Evolutionary conservation across 2,888 invertebrate genomes (phyloP).

Genomic region (Cheiracanthium punctorium): DNA sequence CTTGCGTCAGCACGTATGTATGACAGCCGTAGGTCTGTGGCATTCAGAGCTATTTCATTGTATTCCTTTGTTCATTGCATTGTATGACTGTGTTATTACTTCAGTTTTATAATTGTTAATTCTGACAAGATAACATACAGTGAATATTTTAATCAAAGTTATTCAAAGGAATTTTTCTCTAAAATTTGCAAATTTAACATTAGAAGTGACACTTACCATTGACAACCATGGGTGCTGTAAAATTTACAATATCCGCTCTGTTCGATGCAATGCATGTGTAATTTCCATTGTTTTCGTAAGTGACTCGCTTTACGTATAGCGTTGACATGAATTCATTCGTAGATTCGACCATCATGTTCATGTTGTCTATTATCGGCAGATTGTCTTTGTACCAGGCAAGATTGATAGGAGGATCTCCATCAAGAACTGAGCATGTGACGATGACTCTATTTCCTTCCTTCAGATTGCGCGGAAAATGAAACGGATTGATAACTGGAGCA

Average conservation of each 20-base stretch:
- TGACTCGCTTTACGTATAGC: slow-evolving; percentile 71
- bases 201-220: slow-evolving; percentile 64
- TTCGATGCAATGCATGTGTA: slow-evolving; percentile 71
- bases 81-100: too few relatives aligned
- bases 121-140: too few relatives aligned
- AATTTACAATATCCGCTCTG: slow-evolving; percentile 60
- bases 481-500: slow-evolving; percentile 79
- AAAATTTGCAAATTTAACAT: too few relatives aligned
- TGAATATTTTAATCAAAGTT: too few relatives aligned
- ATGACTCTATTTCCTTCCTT: slow-evolving; percentile 78
- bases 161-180: too few relatives aligned
- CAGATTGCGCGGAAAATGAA: slow-evolving; percentile 74
- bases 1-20: too few relatives aligned
- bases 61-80: too few relatives aligned
- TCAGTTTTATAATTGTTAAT: too few relatives aligned
- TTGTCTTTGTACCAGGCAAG: slow-evolving; percentile 78
- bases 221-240: slow-evolving; percentile 67
- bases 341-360: slow-evolving; percentile 47
- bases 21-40: too few relatives aligned
- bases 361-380: slow-evolving; percentile 71
- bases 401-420: slow-evolving; percentile 75
- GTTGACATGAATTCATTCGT: slow-evolving; percentile 71
- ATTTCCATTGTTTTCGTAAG: slow-evolving; percentile 69
- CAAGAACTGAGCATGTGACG: slow-evolving; percentile 76
- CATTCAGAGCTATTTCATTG: too few relatives aligned